phyloP scores from a whole-genome alignment of 2,888 invertebrate species.

The Catocala nupta region DNA sequence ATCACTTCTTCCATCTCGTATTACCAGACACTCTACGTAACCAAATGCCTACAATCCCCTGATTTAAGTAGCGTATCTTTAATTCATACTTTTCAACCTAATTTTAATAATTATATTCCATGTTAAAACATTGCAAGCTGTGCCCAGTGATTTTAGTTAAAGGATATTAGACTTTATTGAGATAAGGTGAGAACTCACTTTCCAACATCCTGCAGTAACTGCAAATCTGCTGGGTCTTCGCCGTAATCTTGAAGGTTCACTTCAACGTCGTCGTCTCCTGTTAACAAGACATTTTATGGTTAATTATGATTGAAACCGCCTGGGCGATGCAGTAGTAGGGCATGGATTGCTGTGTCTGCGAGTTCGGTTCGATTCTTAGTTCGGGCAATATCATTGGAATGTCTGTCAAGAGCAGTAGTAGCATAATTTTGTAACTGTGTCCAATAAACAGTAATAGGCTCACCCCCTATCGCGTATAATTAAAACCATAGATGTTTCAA shows the following conservation, averaged over 20 bases:
- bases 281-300: constrained; percentile 33
- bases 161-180: constrained; percentile 10
- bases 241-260: constrained; percentile 87
- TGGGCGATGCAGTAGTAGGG: no score
- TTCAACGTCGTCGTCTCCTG: constrained; percentile 85
- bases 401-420: no score
- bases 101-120: constrained; percentile 11
- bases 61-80: constrained; percentile 8
- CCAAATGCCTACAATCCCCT: no score
- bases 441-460: no score
- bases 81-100: constrained; percentile 11
- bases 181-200: constrained; percentile 86
- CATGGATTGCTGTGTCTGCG: no score
- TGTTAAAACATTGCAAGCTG: constrained; percentile 3
- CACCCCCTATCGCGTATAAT: no score
- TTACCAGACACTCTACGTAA: no score
- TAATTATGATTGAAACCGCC: not conserved
- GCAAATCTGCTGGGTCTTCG: constrained; percentile 89
- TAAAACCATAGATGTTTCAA: no score
- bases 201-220: constrained; percentile 89
- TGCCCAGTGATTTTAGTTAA: not conserved
- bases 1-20: no score
- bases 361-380: no score
- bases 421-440: no score
- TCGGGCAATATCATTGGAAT: no score